Evolutionary conservation across 1,140 invertebrate genomes (phyloP).

Genomic region (Cotesia vestalis): DNA sequence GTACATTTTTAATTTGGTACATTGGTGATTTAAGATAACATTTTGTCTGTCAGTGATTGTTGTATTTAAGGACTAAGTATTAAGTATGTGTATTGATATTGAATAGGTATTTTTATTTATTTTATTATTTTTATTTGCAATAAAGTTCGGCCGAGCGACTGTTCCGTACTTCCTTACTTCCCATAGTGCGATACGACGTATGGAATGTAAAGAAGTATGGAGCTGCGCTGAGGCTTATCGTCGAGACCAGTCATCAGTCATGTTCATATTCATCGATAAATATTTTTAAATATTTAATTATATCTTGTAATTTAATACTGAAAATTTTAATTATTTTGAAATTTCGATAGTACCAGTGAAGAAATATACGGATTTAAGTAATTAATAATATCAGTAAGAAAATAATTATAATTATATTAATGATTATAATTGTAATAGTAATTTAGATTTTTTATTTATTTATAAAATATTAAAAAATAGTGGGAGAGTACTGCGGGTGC

Average conservation of each 20-base stretch:
- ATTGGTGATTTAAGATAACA: too few species aligned
- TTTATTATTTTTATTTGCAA: too few species aligned
- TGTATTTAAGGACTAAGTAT: too few species aligned
- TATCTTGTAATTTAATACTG: neutral
- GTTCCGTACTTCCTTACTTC: slow-evolving; percentile 96
- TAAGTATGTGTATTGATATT: too few species aligned
- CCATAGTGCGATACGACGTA: slow-evolving; percentile 85
- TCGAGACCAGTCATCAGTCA: slow-evolving; percentile 5
- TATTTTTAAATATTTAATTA: too few species aligned
- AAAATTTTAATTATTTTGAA: neutral
- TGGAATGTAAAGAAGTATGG: slow-evolving; percentile 99
- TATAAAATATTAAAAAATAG: slow-evolving; percentile 34
- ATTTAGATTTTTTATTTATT: neutral
- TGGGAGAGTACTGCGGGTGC: slow-evolving; percentile 15
- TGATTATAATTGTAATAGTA: neutral
- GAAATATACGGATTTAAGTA: neutral
- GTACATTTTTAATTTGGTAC: too few species aligned
- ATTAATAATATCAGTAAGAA: neutral
- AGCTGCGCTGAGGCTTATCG: slow-evolving; percentile 69
- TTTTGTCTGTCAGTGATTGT: too few species aligned
- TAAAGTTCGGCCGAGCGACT: slow-evolving; percentile 64
- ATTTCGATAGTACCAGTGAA: neutral
- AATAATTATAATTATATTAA: too few species aligned
- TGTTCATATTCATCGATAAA: too few species aligned
- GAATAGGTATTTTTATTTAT: neutral